These are phyloP conservation scores for Drosophila dives DNA, from an alignment of 2,888 invertebrate genomes.

Conservation along the genomic window DNA sequence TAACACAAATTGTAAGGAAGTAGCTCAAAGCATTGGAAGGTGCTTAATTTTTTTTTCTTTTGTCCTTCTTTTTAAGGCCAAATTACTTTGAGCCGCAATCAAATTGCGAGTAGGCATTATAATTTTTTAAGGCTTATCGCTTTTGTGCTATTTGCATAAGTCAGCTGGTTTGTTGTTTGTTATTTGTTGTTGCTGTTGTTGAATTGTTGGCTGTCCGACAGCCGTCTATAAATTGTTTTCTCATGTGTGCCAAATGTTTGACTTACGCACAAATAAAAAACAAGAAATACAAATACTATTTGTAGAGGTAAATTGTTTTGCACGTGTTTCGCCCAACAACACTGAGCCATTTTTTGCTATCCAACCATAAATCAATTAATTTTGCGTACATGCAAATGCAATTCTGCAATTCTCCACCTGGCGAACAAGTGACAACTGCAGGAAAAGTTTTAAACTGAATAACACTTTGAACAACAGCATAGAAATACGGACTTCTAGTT, in stretches of 20 bases:
- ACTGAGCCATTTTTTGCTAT: conserved; percentile 50
- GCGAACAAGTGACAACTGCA: conserved; percentile 46
- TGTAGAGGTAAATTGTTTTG: conserved; percentile 59
- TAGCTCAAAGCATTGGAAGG: conserved; percentile 32
- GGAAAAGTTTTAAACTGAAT: conserved; percentile 34
- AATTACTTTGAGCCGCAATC: conserved; percentile 42
- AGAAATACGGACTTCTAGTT: conserved; percentile 26
- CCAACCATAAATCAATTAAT: conserved; percentile 76
- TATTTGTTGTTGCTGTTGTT: conserved; percentile 30
- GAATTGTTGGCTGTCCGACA: conserved; percentile 45
- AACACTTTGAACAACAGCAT: conserved; percentile 2
- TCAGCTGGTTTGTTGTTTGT: conserved; percentile 70
- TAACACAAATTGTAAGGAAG: conserved; percentile 39
- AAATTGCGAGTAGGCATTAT: conserved; percentile 47
- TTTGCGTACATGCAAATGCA: conserved; percentile 63
- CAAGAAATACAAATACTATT: conserved; percentile 43
- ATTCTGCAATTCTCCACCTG: conserved; percentile 38
- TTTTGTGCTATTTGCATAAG: conserved; percentile 68
- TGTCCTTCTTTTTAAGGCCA: conserved; percentile 5
- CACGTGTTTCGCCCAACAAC: conserved; percentile 31
- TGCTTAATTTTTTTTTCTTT: conserved; percentile 6
- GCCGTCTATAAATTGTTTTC: conserved; percentile 75
- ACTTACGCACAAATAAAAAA: conserved; percentile 64
- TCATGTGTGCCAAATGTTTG: conserved; percentile 75
- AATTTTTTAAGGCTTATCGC: conserved; percentile 41